Evolutionary conservation across 2,113 vertebrate genomes (phyloP).

Genomic region (Dipodomys ordii): DNA sequence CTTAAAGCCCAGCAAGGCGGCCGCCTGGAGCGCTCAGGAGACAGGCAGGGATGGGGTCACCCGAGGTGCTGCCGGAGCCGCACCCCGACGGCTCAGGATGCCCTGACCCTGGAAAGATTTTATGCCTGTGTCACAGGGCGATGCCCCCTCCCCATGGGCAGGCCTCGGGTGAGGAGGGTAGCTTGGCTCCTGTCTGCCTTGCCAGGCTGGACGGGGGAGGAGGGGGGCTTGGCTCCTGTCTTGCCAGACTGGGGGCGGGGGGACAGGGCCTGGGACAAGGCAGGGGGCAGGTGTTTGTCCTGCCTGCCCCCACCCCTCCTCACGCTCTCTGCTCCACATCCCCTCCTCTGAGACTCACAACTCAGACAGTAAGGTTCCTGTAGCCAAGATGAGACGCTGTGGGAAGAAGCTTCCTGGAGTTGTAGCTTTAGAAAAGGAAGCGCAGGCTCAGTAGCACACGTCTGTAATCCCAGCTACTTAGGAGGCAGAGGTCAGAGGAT

Average conservation of each 20-base stretch:
- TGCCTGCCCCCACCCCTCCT: neutral
- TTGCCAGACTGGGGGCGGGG: fast-evolving
- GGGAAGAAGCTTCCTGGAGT: too few species aligned
- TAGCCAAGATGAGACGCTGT: neutral
- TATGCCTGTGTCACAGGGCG: neutral
- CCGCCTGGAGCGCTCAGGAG: neutral
- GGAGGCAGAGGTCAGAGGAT: too few species aligned
- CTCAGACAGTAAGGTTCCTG: neutral
- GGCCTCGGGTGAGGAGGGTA: too few species aligned
- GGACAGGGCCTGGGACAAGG: neutral
- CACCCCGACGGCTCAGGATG: neutral
- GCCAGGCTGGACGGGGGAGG: neutral
- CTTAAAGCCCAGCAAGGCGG: conserved; percentile 54
- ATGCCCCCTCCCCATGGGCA: neutral
- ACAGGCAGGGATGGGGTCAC: neutral
- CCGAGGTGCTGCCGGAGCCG: neutral
- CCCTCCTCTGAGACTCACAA: neutral
- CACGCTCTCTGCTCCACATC: neutral
- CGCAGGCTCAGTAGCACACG: too few species aligned
- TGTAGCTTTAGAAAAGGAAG: neutral
- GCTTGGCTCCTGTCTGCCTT: neutral
- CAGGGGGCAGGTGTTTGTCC: fast-evolving
- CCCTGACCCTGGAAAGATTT: neutral
- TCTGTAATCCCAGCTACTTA: too few species aligned
- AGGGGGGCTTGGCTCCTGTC: fast-evolving